Conservation (phyloP, 2,888 invertebrate genomes). For the Zaprionus lineosus region DNA sequence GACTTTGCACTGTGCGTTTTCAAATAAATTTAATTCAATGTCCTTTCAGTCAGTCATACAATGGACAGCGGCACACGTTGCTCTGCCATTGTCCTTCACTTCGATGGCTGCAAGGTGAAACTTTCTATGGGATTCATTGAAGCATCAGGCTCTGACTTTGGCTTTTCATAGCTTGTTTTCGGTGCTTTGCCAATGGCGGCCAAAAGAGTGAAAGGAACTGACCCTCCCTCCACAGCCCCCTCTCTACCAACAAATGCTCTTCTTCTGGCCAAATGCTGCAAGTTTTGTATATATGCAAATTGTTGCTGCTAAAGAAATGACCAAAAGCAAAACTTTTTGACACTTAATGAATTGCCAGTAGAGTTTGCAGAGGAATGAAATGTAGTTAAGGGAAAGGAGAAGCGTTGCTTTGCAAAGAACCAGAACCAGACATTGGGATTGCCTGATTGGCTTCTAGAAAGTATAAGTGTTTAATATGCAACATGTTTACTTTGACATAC, state of each 20-base stretch:
- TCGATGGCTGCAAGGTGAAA: conserved; percentile 55
- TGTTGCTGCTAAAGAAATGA: conserved; percentile 63
- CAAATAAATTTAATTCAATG: conserved; percentile 78
- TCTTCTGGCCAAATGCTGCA: no score
- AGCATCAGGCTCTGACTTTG: conserved; percentile 46
- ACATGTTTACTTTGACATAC: conserved; percentile 73
- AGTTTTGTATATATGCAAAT: conserved; percentile 63
- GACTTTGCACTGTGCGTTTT: conserved; percentile 62
- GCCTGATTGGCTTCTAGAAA: conserved; percentile 42
- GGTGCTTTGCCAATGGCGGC: conserved; percentile 22
- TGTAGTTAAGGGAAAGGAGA: not conserved
- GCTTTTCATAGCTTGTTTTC: conserved; percentile 53
- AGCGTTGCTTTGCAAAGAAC: conserved; percentile 1
- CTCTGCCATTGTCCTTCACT: conserved; percentile 56
- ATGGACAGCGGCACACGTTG: conserved; percentile 57
- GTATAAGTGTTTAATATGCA: conserved; percentile 61
- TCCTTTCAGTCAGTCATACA: conserved; percentile 74
- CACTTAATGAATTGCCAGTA: conserved; percentile 72
- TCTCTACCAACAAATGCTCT: no score
- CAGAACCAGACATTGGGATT: conserved; percentile 31
- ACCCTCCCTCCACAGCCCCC: not conserved
- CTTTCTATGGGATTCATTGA: conserved; percentile 66
- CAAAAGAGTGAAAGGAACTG: conserved; percentile 34
- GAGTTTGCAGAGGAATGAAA: not conserved
- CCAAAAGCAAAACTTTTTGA: conserved; percentile 75